A percentile compares a stretch with the other conserved stretches of the same genome.
Conservation (phyloP, 2,113 vertebrate genomes). For the Ailurus styani region DNA sequence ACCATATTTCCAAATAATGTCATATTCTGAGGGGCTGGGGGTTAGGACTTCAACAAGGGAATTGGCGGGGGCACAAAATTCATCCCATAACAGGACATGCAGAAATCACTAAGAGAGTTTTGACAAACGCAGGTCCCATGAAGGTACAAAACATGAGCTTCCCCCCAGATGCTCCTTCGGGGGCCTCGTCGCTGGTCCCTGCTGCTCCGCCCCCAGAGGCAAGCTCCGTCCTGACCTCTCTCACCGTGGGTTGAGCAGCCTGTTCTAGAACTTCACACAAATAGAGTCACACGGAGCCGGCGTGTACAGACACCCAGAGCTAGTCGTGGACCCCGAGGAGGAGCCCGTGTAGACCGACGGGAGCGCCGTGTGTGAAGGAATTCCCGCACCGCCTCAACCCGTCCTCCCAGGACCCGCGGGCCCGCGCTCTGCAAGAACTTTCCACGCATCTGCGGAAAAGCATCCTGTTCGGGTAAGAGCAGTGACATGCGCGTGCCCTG, state of each 20-base stretch:
- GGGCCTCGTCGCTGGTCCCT: not conserved
- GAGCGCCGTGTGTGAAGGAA: rapidly evolving
- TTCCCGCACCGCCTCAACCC: not conserved
- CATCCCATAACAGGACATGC: not conserved
- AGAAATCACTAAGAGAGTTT: not conserved
- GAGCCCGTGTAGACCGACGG: rapidly evolving
- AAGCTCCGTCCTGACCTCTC: too few relatives aligned
- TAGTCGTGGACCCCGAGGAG: not conserved
- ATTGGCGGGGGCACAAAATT: not conserved
- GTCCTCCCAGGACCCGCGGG: not conserved
- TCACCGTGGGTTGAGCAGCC: rapidly evolving
- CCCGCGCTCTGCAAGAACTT: not conserved
- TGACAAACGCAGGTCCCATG: not conserved
- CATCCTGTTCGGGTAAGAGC: rapidly evolving
- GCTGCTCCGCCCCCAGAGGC: not conserved
- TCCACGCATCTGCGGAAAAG: not conserved
- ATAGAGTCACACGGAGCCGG: not conserved
- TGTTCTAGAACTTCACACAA: not conserved
- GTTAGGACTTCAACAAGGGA: not conserved
- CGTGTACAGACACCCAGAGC: rapidly evolving
- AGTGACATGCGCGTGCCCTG: too few relatives aligned
- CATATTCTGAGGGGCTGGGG: not conserved
- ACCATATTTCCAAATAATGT: not conserved
- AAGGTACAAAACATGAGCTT: rapidly evolving
- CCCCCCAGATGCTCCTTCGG: rapidly evolving